These are phyloP conservation scores for Brenthis ino DNA, from an alignment of 2,888 invertebrate species.

Conservation along the genomic window DNA sequence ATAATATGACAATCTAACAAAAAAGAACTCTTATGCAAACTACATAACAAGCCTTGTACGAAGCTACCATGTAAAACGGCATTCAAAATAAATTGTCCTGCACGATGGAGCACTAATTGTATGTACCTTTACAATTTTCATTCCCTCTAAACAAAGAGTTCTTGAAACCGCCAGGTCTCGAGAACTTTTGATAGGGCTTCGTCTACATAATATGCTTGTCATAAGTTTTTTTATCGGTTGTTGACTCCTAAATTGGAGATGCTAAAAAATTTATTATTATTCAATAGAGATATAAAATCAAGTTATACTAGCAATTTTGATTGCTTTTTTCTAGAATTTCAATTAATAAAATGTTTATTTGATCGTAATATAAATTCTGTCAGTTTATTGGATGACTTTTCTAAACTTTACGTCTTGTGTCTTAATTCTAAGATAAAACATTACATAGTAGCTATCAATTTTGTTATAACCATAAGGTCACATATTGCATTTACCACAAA, in stretches of 20 bases:
- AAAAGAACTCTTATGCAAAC: not conserved
- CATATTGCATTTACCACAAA: constrained; percentile 17
- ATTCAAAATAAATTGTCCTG: constrained; percentile 15
- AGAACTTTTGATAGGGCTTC: constrained; percentile 17
- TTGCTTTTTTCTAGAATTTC: constrained; percentile 3
- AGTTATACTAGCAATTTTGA: not conserved
- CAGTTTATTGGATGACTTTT: not conserved
- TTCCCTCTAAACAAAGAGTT: constrained; percentile 11
- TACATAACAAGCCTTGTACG: not conserved
- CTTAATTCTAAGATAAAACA: not conserved
- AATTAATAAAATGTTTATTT: not conserved
- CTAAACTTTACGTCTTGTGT: no score
- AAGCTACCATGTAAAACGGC: constrained; percentile 6
- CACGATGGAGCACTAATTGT: constrained; percentile 12
- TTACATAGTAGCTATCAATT: not conserved
- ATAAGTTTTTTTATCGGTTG: constrained; percentile 29
- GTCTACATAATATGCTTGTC: constrained; percentile 23
- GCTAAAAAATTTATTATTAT: constrained; percentile 17
- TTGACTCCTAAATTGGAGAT: constrained; percentile 20
- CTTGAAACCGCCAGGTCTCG: constrained; percentile 11
- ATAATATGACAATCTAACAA: constrained; percentile 1
- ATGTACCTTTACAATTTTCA: constrained; percentile 11
- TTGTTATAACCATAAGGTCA: constrained; percentile 7
- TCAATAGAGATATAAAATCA: constrained; percentile 12
- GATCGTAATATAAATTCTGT: not conserved